phyloP scores from a whole-genome alignment of 2,797 vertebrate species.

The Tinamus major region DNA sequence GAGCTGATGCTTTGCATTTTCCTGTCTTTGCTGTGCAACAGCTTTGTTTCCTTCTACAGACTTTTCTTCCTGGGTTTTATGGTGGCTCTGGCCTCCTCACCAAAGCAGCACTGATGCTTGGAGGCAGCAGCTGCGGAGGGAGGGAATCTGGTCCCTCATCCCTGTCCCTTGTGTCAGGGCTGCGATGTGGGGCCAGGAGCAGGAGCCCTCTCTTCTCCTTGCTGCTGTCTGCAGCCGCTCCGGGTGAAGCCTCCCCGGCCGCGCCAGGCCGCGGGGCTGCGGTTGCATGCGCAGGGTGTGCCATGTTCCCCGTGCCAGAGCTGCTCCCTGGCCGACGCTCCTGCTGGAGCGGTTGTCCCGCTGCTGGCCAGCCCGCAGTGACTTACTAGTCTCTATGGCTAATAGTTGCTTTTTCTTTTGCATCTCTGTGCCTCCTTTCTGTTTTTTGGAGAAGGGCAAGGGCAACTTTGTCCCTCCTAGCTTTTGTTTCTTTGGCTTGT shows the following conservation, averaged over 20 bases:
- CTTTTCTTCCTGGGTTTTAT: background rate
- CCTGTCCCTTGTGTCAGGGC: background rate
- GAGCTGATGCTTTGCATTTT: background rate
- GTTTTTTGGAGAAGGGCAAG: conserved; percentile 10
- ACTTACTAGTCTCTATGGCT: background rate
- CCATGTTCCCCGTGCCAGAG: background rate
- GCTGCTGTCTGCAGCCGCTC: rapidly evolving
- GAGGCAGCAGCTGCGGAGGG: background rate
- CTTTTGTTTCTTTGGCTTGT: conserved; percentile 57
- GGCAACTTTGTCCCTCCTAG: conserved; percentile 25
- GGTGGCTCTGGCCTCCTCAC: rapidly evolving
- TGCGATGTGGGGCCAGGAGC: background rate
- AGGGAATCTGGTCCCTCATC: background rate
- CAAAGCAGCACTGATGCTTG: background rate
- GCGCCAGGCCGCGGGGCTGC: background rate
- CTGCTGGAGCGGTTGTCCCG: background rate
- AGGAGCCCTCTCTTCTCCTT: background rate
- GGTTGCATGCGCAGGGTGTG: conserved; percentile 39
- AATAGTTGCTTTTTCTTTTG: conserved; percentile 43
- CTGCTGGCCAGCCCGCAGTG: conserved; percentile 6
- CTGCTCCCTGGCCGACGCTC: background rate
- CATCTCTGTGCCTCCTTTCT: background rate
- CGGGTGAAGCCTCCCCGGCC: background rate
- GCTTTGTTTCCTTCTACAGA: rapidly evolving
- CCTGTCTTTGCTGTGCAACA: rapidly evolving